Percentiles rank a stretch among this genome's conserved stretches.
These are phyloP conservation scores for Brachionus paranguensis DNA, from an alignment of 1,140 invertebrate species.

Conservation along the genomic window DNA sequence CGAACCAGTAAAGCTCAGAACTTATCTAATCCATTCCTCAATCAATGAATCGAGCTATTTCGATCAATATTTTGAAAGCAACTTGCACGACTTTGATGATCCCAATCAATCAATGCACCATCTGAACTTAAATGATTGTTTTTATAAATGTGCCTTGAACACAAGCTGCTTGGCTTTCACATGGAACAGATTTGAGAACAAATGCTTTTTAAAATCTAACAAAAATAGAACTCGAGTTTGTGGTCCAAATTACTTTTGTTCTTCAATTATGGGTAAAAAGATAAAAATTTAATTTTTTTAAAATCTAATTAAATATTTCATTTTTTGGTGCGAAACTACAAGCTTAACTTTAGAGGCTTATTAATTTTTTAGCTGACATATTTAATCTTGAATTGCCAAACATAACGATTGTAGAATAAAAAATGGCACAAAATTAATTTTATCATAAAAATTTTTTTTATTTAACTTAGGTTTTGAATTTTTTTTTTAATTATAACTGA, in stretches of 20 bases:
- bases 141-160: constrained; percentile 16
- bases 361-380: no score
- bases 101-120: background rate
- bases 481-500: no score
- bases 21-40: constrained; percentile 22
- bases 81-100: background rate
- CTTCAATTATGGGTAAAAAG: background rate
- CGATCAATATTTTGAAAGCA: constrained; percentile 28
- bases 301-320: no score
- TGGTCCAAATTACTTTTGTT: constrained; percentile 3
- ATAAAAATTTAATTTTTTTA: background rate
- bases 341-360: no score
- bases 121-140: constrained; percentile 1
- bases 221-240: background rate
- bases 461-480: no score
- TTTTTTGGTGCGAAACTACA: no score
- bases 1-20: constrained; percentile 18
- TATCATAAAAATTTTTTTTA: no score
- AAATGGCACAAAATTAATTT: no score
- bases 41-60: constrained; percentile 34
- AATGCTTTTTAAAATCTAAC: constrained; percentile 10
- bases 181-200: background rate
- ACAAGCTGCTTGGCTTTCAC: constrained; percentile 5
- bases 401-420: no score
- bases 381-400: no score